A percentile compares a stretch with the other conserved stretches of the same genome.
Conservation (phyloP, 2,888 invertebrate genomes). For the Drosophila limbata region DNA sequence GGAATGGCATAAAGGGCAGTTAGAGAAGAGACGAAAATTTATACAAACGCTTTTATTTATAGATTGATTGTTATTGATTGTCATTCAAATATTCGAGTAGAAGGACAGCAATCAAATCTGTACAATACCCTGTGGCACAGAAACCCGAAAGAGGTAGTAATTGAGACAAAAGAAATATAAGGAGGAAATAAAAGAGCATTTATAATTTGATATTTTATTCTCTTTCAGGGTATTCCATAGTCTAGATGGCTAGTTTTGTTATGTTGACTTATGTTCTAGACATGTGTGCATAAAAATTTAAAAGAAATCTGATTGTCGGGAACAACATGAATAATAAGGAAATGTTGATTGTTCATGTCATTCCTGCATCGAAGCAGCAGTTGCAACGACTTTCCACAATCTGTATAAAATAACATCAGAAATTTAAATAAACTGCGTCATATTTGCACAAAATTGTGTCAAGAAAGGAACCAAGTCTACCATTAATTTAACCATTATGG, state of each 20-base stretch:
- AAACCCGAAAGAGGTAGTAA: background rate
- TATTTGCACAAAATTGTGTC: slow-evolving; percentile 9
- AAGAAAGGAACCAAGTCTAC: slow-evolving; percentile 33
- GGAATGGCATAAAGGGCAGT: slow-evolving; percentile 1
- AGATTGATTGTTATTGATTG: slow-evolving; percentile 72
- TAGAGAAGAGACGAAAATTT: slow-evolving; percentile 43
- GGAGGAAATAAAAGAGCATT: background rate
- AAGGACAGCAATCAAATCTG: slow-evolving; percentile 54
- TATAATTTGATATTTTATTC: background rate
- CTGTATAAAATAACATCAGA: slow-evolving; percentile 48
- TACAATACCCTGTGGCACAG: slow-evolving; percentile 23
- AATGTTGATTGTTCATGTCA: slow-evolving; percentile 55
- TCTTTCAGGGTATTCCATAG: background rate
- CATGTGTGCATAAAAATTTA: slow-evolving; percentile 61
- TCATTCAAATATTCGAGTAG: slow-evolving; percentile 18
- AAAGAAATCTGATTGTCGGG: slow-evolving; percentile 56
- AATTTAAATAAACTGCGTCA: slow-evolving; percentile 57
- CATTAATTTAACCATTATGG: slow-evolving; percentile 77
- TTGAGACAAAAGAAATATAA: background rate
- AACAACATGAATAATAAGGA: slow-evolving; percentile 75
- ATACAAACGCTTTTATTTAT: slow-evolving; percentile 72
- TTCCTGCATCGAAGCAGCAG: slow-evolving; percentile 16
- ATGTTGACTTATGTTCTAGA: background rate
- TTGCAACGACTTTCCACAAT: slow-evolving; percentile 15
- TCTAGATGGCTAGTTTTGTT: background rate